A percentile compares a stretch with the other conserved stretches of the same genome.
Conservation (phyloP, 2,888 invertebrate species). For the Drosophila hawaiiensis region DNA sequence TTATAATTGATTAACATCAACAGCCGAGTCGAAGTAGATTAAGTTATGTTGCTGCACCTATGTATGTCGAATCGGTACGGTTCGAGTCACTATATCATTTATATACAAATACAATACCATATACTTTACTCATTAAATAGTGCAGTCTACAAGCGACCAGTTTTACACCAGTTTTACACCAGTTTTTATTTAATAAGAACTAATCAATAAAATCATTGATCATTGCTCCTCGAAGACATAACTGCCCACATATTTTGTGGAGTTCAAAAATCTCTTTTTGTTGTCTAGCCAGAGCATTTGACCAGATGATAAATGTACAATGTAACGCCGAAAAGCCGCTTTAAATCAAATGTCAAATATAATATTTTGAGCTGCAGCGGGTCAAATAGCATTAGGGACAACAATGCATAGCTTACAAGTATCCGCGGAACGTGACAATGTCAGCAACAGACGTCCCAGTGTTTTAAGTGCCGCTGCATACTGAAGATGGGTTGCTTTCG, state of each 20-base stretch:
- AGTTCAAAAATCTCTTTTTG: not conserved
- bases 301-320: slow-evolving; percentile 25
- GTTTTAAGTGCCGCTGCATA: slow-evolving; percentile 47
- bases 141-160: no score
- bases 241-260: not conserved
- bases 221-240: not conserved
- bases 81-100: not conserved
- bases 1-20: not conserved
- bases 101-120: not conserved
- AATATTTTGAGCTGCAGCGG: slow-evolving; percentile 21
- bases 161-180: no score
- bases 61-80: not conserved
- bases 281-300: slow-evolving; percentile 20
- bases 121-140: not conserved
- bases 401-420: slow-evolving; percentile 40
- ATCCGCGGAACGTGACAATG: slow-evolving; percentile 44
- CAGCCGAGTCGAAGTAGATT: not conserved
- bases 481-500: not conserved
- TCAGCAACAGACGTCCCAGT: slow-evolving; percentile 39
- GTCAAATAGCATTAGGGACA: slow-evolving; percentile 42
- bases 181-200: no score
- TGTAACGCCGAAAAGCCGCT: slow-evolving; percentile 44
- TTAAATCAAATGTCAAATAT: slow-evolving; percentile 36
- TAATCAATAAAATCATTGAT: not conserved
- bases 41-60: not conserved